Evolutionary conservation across 2,113 vertebrate genomes (phyloP).

Genomic region (Malurus cyaneus): DNA sequence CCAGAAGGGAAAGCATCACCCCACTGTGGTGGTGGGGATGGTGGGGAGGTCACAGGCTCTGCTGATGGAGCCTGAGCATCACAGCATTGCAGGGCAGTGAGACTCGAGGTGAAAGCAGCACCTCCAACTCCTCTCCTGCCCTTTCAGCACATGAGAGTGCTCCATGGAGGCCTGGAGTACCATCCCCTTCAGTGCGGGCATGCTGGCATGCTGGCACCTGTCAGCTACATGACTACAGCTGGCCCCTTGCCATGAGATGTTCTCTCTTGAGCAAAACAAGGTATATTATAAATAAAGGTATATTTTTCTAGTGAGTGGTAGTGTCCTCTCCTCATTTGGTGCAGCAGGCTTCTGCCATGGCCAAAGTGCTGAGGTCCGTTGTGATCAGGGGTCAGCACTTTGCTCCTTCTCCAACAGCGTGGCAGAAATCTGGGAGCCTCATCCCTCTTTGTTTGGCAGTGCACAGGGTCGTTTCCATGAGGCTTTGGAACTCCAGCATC

Average conservation of each 20-base stretch:
- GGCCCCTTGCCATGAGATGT: not conserved
- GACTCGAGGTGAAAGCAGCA: not conserved
- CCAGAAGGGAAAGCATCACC: not conserved
- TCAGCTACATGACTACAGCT: not conserved
- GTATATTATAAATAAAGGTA: constrained; percentile 14
- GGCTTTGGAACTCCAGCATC: not conserved
- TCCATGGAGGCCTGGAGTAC: not conserved
- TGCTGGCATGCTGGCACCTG: not conserved
- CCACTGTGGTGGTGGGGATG: fast-evolving
- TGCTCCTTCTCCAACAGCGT: not conserved
- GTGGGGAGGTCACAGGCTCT: not conserved
- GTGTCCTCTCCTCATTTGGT: not conserved
- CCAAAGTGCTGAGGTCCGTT: not conserved
- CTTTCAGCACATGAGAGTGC: fast-evolving
- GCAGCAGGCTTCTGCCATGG: not conserved
- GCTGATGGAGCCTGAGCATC: not conserved
- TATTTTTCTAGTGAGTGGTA: constrained; percentile 43
- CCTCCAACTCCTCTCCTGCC: not conserved
- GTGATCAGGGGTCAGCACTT: not conserved
- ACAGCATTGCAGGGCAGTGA: too few relatives aligned
- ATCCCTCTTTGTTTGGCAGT: not conserved
- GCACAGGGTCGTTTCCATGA: not conserved
- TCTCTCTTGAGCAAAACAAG: not conserved
- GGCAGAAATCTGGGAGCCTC: not conserved
- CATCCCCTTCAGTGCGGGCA: not conserved